These are phyloP conservation scores for Rhynchonema sp. DNA, from an alignment of 2,888 invertebrate genomes.

Conservation along the genomic window DNA sequence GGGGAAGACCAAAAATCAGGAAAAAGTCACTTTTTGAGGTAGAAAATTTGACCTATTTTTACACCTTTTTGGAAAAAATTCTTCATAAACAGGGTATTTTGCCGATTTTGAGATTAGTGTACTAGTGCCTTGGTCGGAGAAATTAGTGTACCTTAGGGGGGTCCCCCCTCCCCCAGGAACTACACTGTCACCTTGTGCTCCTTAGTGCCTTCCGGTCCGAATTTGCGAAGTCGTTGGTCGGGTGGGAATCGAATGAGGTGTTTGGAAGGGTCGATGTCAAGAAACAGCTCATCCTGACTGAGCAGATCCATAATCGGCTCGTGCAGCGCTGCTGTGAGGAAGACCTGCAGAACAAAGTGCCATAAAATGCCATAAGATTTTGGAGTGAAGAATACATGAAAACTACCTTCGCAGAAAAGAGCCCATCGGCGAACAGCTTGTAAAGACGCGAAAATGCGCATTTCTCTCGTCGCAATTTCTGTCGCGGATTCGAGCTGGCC, in stretches of 20 bases:
- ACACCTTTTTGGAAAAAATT: too few relatives aligned
- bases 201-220: slow-evolving; percentile 52
- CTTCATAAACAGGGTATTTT: too few relatives aligned
- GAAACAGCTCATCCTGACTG: slow-evolving; percentile 68
- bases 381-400: neutral
- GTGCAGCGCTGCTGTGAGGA: slow-evolving; percentile 73
- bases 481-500: slow-evolving; percentile 37
- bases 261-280: slow-evolving; percentile 76
- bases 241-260: slow-evolving; percentile 44
- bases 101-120: too few relatives aligned
- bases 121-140: too few relatives aligned
- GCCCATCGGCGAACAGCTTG: slow-evolving; percentile 64
- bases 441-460: slow-evolving; percentile 70
- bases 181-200: slow-evolving; percentile 41
- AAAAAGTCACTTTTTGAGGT: too few relatives aligned
- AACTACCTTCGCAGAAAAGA: slow-evolving; percentile 55
- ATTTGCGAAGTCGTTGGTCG: slow-evolving; percentile 44
- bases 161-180: too few relatives aligned
- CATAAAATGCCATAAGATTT: neutral
- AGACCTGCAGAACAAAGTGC: slow-evolving; percentile 37
- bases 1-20: too few relatives aligned
- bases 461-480: slow-evolving; percentile 59
- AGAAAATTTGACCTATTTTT: too few relatives aligned
- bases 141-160: too few relatives aligned
- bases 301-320: slow-evolving; percentile 67